Conservation (phyloP, 2,113 vertebrate genomes). For the Rousettus leschenaultii region DNA sequence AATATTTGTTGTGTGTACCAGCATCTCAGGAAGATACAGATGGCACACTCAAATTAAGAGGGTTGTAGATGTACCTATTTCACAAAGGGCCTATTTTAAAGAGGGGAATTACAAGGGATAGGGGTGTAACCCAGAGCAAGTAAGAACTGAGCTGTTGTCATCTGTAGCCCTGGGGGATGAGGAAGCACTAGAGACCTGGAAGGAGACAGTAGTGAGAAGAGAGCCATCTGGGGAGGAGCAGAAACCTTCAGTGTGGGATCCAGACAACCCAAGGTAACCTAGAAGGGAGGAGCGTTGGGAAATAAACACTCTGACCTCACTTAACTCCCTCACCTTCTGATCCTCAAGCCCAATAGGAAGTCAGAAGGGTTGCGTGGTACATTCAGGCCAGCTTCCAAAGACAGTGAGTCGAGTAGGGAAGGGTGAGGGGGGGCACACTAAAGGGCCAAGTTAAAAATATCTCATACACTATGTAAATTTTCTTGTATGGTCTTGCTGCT, state of each 20-base stretch:
- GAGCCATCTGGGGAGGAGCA: background rate
- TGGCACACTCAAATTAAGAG: background rate
- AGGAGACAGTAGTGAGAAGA: background rate
- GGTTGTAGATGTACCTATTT: background rate
- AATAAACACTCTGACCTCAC: background rate
- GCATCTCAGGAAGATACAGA: background rate
- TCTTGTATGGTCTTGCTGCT: background rate
- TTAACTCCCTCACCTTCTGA: background rate
- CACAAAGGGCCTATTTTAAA: background rate
- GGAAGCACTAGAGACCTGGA: too few species aligned
- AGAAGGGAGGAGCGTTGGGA: background rate
- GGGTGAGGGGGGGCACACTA: fast-evolving
- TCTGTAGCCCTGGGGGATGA: background rate
- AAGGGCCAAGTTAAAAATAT: background rate
- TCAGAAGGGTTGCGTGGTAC: background rate
- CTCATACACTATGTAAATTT: background rate
- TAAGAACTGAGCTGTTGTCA: background rate
- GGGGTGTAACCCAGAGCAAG: background rate
- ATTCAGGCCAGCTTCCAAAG: background rate
- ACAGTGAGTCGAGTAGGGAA: fast-evolving
- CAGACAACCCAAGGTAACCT: background rate
- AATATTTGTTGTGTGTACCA: background rate
- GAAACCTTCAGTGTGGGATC: background rate
- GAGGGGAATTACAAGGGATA: background rate
- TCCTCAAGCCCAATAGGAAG: background rate